Evolutionary conservation across 2,113 vertebrate species (phyloP), one percentile per base, ranked within the genome.

Genomic region (Halcyon malimbica): DNA sequence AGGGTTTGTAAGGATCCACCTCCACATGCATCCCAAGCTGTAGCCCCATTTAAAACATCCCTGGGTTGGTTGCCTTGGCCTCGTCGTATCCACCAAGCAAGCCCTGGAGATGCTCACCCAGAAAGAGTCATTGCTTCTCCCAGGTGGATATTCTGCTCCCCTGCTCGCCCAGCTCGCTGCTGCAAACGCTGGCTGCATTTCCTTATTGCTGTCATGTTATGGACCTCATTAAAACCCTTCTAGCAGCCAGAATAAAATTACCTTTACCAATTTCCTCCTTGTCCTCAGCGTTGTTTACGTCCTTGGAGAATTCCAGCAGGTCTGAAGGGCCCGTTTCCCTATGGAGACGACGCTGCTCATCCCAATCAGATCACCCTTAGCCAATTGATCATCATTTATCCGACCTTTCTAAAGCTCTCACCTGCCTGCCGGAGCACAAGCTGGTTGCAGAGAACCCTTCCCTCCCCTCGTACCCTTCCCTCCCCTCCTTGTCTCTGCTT

Each of bases 291-390:
- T 31, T 74, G 50, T 87, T 96, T 50, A 42, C 89, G 29, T 7
- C 21, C 35, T 46, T 2, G n/a, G 78, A 94, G 94, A 51, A 96
- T 97, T 91, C 96, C 96, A 89, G 87, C 81, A 46, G 81, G 83
- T 79, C 88, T 41, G 68, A 18, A 17, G 18, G 63, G 48, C 50
- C 42, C 1, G 6, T 33, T 35, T 67, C 70, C 85, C 76, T 1
- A 4, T 8, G 2, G 67, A 71, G 89, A 20, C 79, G 26, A 81
- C 37, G 2, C 89, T 50, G 90, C 69, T 69, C 60, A 0, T 11
- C 84, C 95, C 94, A 63, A 87, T 89, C 87, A 13, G 29, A 83
- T 94, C 80, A 89, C 70, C 78, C 41, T 31, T 16, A 65, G 23
- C 87, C 80, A 16, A 94, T 87, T 48, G 60, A 81, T 86, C 68